Conservation (phyloP, 2,888 invertebrate species). For the Petrophora chlorosata region DNA sequence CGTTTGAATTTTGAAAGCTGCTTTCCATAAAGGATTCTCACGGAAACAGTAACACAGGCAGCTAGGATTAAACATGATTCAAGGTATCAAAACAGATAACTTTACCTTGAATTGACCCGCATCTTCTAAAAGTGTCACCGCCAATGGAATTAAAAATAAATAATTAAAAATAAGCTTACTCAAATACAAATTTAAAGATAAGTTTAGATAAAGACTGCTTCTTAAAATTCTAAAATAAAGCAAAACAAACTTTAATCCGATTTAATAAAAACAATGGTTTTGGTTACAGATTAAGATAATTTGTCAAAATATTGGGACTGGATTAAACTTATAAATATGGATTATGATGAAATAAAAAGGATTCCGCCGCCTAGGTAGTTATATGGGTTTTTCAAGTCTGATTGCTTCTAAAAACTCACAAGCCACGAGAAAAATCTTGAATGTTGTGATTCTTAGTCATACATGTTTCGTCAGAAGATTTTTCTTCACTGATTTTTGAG, state of each 20-base stretch:
- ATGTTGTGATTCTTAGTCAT: too few relatives aligned
- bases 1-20: too few relatives aligned
- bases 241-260: constrained; percentile 7
- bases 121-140: constrained; percentile 1
- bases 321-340: background rate
- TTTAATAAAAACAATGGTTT: constrained; percentile 4
- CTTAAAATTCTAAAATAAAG: background rate
- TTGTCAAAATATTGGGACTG: constrained; percentile 13
- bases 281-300: constrained; percentile 7
- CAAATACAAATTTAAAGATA: background rate
- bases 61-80: background rate
- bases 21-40: background rate
- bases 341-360: background rate
- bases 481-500: too few relatives aligned
- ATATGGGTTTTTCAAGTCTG: background rate
- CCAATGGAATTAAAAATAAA: background rate
- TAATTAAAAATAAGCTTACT: too few relatives aligned
- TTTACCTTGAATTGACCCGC: constrained; percentile 6
- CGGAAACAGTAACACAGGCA: background rate
- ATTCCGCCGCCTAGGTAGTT: background rate
- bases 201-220: background rate
- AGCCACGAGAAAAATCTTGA: too few relatives aligned
- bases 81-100: background rate
- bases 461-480: too few relatives aligned
- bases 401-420: too few relatives aligned